Evolutionary conservation across 2,888 invertebrate genomes (phyloP), one percentile per base, ranked within the genome.

Genomic region (Rugalucina vietnamica): DNA sequence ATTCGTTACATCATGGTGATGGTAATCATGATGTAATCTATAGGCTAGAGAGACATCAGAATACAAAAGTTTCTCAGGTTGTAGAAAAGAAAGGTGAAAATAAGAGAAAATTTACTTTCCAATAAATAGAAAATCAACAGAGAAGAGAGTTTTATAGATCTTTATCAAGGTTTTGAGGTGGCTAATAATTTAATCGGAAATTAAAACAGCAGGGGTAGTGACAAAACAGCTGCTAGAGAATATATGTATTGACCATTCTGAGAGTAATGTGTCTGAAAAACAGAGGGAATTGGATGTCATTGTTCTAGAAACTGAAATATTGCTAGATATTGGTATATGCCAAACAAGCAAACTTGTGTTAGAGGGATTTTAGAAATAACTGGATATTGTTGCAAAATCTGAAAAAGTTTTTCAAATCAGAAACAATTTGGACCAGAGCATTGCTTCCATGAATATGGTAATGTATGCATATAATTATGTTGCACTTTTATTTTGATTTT

Each of bases 21-120:
- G 54, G 14, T n/a, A 21, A 21, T 54, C 21, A 18, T 65, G 65
- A 65, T 65, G 65, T 65, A 65, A 65, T 65, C 34, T 34, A 18
- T 32, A 65, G 24, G 34, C 34, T 34, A 65, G 65, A 21, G 8
- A 21, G 24, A 65, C 65, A 65, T 65, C 32, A 18, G 34, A 65
- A 65, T 24, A 65, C 65, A 65, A 65, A 18, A 65, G 65, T 34
- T 24, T 2, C 65, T 65, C 24, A 24, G 27, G 34, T 65, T 10
- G 3, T 21, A n/a, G 65, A 65, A 65, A 34, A 65, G 65, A 65
- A 34, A 65, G 21, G 65, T 65, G 65, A 65, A 65, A 65, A 65
- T 65, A 65, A 34, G 65, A 65, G 65, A 65, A 65, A 65, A 65
- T 65, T n/a, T n/a, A 34, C 32, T 34, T 65, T 12, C 34, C 65